These are phyloP conservation scores for Dicranocentrus wangi DNA, from an alignment of 2,888 invertebrate species.

Conservation along the genomic window DNA sequence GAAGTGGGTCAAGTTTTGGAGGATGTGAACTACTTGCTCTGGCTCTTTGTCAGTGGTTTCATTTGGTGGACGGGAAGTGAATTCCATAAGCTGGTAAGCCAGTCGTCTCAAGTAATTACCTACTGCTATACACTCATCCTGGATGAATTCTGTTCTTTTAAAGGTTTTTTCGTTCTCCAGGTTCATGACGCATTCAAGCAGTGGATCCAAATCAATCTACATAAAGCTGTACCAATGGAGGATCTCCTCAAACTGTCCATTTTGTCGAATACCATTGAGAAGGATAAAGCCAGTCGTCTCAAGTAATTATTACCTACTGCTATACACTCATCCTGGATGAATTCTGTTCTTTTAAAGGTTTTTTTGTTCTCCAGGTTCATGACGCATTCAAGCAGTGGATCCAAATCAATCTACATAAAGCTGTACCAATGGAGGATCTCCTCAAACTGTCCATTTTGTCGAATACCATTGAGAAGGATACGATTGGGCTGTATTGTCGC, in stretches of 20 bases:
- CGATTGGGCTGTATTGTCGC: slow-evolving; percentile 38
- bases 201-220: slow-evolving; percentile 35
- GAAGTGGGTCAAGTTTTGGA: slow-evolving; percentile 43
- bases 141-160: too few species aligned
- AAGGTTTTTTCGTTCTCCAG: too few species aligned
- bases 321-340: too few species aligned
- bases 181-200: slow-evolving; percentile 33
- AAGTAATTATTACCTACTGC: too few species aligned
- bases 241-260: slow-evolving; percentile 42
- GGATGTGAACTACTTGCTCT: slow-evolving; percentile 46
- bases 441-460: slow-evolving; percentile 39
- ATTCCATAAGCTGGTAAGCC: slow-evolving; percentile 42
- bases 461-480: slow-evolving; percentile 44
- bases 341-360: too few species aligned
- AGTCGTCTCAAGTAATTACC: too few species aligned
- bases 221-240: slow-evolving; percentile 21
- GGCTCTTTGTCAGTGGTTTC: slow-evolving; percentile 47
- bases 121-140: too few species aligned
- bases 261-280: slow-evolving; percentile 38
- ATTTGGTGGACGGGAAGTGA: slow-evolving; percentile 58
- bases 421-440: slow-evolving; percentile 35
- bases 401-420: slow-evolving; percentile 9
- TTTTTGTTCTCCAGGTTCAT: slow-evolving; percentile 31
- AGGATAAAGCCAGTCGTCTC: too few species aligned
- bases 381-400: slow-evolving; percentile 42